Evolutionary conservation across 1,140 invertebrate genomes (phyloP), one percentile per base, ranked within the genome.

Genomic region (Neodiprion fabricii): DNA sequence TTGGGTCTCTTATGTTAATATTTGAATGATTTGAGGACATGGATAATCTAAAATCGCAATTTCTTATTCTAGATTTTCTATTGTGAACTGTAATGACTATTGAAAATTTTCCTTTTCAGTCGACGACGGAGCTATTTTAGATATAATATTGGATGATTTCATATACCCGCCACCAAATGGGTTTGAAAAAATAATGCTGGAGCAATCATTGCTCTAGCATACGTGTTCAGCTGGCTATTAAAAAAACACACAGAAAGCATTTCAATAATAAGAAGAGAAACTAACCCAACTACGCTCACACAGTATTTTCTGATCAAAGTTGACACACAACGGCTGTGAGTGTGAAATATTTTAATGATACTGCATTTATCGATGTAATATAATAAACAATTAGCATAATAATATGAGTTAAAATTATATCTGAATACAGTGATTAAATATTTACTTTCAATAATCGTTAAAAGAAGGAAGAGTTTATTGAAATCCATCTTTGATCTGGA

Each of bases 131-230:
- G 97, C 98, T 48, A 98, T 99, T 77, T 87, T 99, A 85, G 98
- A 99, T 88, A 93, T 98, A 79, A 95, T 97, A 80, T 92, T 99
- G 86, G 94, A 96, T 76, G 95, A 94, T 81, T 99, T 99, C 87
- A 90, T 92, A 74, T 92, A 96, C 85, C 89, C 92, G 5, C 94
- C 95, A 66, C 98, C 98, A 0, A 88, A 91, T 66, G 98, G 98
- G 48, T 99, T 96, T 86, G 97, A 98, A 77, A 95, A 95, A 89
- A 99, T 99, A 76, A 96, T 99, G 94, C 90, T 99, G 71, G 98
- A 99, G 88, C 97, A 99, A 86, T 98, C 97, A 5, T 90, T 99
- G 28, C 93, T 99, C 75, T 99, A 96, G 93, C 87, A 66, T 11
- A 17, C 5, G 17, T 14, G 8, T 69, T 48, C 48, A 5, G 7